These are phyloP conservation scores for Okamejei kenojei DNA, from an alignment of 2,797 vertebrate species.

Conservation along the genomic window DNA sequence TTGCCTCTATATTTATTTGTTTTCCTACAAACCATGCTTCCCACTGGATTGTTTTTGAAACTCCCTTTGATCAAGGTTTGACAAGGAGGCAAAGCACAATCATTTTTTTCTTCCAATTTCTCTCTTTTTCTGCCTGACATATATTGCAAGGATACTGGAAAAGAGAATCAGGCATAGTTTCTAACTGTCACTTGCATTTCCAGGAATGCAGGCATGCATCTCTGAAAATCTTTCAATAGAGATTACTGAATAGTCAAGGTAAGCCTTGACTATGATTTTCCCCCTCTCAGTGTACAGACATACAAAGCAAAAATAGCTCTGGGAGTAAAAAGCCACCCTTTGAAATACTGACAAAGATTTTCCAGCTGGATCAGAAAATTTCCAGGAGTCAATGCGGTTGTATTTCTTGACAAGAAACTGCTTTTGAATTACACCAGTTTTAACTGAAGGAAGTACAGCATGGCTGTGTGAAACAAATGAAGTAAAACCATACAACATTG, in stretches of 20 bases:
- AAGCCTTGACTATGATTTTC: neutral
- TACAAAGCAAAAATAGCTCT: neutral
- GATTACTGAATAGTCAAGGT: neutral
- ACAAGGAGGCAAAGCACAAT: too few species aligned
- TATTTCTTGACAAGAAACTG: too few species aligned
- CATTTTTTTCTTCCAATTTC: neutral
- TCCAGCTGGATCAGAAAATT: neutral
- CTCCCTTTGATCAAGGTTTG: too few species aligned
- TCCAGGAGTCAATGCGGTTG: neutral
- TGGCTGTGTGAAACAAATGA: neutral
- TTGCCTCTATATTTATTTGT: neutral
- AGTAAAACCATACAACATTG: neutral
- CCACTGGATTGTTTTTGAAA: neutral
- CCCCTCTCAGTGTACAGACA: neutral
- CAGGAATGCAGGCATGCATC: neutral
- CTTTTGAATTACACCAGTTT: neutral
- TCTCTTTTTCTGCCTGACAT: neutral
- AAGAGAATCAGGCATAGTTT: neutral
- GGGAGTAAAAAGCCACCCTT: neutral
- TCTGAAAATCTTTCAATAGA: neutral
- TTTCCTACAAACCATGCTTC: neutral
- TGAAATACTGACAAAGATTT: neutral
- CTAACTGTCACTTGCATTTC: neutral
- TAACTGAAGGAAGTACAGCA: neutral
- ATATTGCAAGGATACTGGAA: neutral